These are phyloP conservation scores for Centropyge bicolor DNA, from an alignment of 2,797 vertebrate species.

Conservation along the genomic window DNA sequence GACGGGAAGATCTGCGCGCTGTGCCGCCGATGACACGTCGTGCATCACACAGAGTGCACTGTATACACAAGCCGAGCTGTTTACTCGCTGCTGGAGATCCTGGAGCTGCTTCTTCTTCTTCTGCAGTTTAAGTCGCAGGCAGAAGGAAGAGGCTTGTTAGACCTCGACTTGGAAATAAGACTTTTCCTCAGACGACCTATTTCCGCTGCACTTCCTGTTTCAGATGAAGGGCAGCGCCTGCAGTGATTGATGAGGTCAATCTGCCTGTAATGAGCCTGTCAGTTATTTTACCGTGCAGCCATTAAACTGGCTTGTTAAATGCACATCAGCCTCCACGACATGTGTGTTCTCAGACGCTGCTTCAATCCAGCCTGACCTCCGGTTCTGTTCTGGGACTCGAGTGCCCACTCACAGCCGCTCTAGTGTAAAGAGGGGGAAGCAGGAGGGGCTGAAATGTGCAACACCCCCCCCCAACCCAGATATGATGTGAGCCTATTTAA, in stretches of 20 bases:
- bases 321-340: conserved; percentile 35
- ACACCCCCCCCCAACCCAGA: conserved; percentile 48
- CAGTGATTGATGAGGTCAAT: conserved; percentile 74
- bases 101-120: conserved; percentile 14
- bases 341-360: conserved; percentile 38
- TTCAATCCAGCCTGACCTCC: conserved; percentile 51
- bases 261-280: conserved; percentile 55
- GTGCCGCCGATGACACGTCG: conserved; percentile 56
- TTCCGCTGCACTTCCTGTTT: conserved; percentile 46
- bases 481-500: conserved; percentile 81
- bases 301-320: conserved; percentile 72
- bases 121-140: neutral
- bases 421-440: conserved; percentile 48
- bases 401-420: conserved; percentile 63
- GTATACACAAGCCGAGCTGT: conserved; percentile 53
- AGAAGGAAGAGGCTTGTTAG: conserved; percentile 21
- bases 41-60: conserved; percentile 62
- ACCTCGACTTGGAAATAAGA: conserved; percentile 17
- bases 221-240: conserved; percentile 32
- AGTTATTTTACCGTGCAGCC: conserved; percentile 56
- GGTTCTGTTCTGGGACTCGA: conserved; percentile 52
- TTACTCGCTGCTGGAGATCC: conserved; percentile 43
- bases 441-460: conserved; percentile 23
- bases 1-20: conserved; percentile 20
- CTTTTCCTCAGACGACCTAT: conserved; percentile 36